Evolutionary conservation across 2,888 invertebrate genomes (phyloP).

Genomic region (Halocaridina rubra): DNA sequence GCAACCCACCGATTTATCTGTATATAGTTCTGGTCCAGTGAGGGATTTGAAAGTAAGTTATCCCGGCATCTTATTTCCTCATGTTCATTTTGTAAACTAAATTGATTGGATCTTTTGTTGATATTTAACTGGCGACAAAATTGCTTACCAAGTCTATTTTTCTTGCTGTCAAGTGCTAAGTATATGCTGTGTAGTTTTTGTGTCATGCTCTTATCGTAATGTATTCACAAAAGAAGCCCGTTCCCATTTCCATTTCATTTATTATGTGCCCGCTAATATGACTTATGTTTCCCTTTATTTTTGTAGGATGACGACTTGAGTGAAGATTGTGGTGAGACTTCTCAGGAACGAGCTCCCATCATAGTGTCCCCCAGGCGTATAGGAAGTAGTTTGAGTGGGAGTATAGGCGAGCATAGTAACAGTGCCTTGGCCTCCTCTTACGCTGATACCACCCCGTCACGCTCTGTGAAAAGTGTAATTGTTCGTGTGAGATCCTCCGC

Average conservation of each 20-base stretch:
- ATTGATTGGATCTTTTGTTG: no score
- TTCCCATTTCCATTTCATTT: no score
- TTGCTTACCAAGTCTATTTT: no score
- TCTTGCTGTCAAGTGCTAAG: no score
- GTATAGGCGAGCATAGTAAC: constrained; percentile 21
- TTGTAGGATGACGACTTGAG: constrained; percentile 65
- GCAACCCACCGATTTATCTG: constrained; percentile 53
- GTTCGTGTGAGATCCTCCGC: constrained; percentile 73
- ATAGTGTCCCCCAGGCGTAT: constrained; percentile 78
- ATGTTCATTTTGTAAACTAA: no score
- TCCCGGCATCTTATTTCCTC: no score
- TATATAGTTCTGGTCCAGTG: constrained; percentile 33
- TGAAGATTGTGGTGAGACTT: constrained; percentile 63
- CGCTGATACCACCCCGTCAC: constrained; percentile 61
- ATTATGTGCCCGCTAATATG: no score
- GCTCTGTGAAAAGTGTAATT: constrained; percentile 82
- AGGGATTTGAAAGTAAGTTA: constrained; percentile 41
- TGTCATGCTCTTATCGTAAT: no score
- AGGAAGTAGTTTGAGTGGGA: constrained; percentile 38
- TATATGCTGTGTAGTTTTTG: no score
- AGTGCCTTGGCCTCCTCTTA: constrained; percentile 44
- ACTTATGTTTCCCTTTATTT: background rate
- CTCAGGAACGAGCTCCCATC: constrained; percentile 75
- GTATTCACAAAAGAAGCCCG: no score
- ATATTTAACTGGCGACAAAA: no score